Conservation (phyloP, 30 jellyfish, hydroid and myxozoan genomes). For the Hydra vulgaris region DNA sequence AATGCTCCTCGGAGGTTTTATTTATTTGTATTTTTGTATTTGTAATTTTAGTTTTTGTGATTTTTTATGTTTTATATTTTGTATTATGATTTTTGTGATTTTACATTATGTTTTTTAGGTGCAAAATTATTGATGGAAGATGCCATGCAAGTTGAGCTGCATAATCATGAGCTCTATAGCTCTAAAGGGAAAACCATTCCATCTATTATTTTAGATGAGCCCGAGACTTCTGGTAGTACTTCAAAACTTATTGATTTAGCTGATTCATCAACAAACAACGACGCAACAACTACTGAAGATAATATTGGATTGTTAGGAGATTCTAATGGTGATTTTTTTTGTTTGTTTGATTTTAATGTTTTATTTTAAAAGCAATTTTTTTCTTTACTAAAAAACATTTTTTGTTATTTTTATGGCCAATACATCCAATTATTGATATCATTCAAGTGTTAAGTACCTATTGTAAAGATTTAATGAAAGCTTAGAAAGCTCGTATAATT, state of each 20-base stretch:
- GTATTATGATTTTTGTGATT: not conserved
- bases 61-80: no score
- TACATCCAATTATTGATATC: no score
- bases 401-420: no score
- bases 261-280: not conserved
- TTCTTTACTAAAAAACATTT: not conserved
- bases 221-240: not conserved
- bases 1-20: constrained; percentile 92
- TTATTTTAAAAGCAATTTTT: no score
- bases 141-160: constrained; percentile 61
- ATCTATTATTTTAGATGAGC: constrained; percentile 16
- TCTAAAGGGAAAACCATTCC: constrained; percentile 11
- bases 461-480: no score
- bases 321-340: not conserved
- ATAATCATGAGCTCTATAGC: constrained; percentile 6
- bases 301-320: not conserved
- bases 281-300: not conserved
- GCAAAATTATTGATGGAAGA: constrained; percentile 79
- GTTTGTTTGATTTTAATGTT: no score
- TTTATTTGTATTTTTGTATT: not conserved
- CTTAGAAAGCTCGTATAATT: no score
- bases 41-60: not conserved
- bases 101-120: constrained; percentile 52
- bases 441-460: no score
- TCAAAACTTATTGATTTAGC: constrained; percentile 26